These are phyloP conservation scores for Musca domestica DNA, from an alignment of 1,140 invertebrate species.

Conservation along the genomic window DNA sequence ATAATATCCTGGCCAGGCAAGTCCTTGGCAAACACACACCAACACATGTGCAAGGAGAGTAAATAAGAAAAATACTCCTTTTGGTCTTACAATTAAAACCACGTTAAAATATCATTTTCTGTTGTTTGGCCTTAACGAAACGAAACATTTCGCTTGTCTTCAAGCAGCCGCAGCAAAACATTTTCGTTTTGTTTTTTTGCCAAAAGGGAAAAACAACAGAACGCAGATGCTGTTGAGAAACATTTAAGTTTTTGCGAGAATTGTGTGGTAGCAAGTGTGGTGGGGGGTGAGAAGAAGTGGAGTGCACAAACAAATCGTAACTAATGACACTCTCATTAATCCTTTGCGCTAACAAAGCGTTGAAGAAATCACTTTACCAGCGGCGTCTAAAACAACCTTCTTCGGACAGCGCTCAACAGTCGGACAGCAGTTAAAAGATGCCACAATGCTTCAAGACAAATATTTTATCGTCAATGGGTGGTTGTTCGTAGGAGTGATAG, in stretches of 20 bases:
- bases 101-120: conserved; percentile 53
- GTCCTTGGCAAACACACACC: conserved; percentile 12
- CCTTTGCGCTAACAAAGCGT: conserved; percentile 52
- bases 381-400: conserved; percentile 36
- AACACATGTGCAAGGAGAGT: background rate
- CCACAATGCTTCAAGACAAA: too few species aligned
- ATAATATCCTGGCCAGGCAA: conserved; percentile 14
- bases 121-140: conserved; percentile 16
- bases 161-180: too few species aligned
- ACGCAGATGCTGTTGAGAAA: too few species aligned
- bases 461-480: too few species aligned
- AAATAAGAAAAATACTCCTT: background rate
- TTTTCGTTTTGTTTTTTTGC: too few species aligned
- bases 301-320: background rate
- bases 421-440: too few species aligned
- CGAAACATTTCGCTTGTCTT: too few species aligned
- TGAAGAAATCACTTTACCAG: conserved; percentile 54
- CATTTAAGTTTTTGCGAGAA: too few species aligned
- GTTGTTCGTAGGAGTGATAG: too few species aligned
- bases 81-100: conserved; percentile 44
- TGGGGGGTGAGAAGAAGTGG: background rate
- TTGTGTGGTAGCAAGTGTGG: too few species aligned
- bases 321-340: conserved; percentile 52
- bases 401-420: too few species aligned
- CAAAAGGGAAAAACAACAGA: too few species aligned